Evolutionary conservation across 2,888 invertebrate species (phyloP), one percentile per base, ranked within the genome.

Genomic region (Acrocyrtus sp.): DNA sequence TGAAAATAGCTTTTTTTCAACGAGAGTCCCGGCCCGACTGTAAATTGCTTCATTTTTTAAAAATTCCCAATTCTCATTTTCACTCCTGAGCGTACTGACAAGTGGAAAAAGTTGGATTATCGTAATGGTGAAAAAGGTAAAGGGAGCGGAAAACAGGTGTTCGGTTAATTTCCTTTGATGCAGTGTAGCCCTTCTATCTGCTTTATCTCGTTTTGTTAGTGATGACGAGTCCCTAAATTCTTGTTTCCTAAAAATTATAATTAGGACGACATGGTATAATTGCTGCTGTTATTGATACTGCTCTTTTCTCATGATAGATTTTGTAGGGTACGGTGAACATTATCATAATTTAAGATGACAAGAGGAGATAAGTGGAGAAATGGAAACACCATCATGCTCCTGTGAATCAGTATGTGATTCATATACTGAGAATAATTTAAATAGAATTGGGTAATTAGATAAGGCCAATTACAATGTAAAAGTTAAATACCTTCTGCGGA

Each of bases 141-240:
- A 24, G 47, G 34, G 53, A 56, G 57, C 22, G 48, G 60, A 48
- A 60, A 47, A 60, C 60, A 60, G 60, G 60, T 51, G 62, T 41
- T 51, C 51, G 50, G 24, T 34, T 17, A 47, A 66, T 56, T 66
- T 66, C 26, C 47, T 57, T 66, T 66, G 54, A 53, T 54, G 54
- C 45, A 65, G 45, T 29, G 29, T 45, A n/a, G n/a, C n/a, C n/a
- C n/a, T n/a, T n/a, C n/a, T n/a, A n/a, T n/a, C n/a, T n/a, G 27
- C 53, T 34, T 53, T 53, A 10, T 26, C n/a, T n/a, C n/a, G 17
- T 21, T n/a, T 26, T 17, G 48, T 26, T 21, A 10, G 26, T 26
- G 10, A 5, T 26, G 50, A n/a, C 10, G 27, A 26, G 50, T n/a
- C 27, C 21, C 26, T 50, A 22, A 24, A 24, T 15, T 45, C 45